phyloP scores from a whole-genome alignment of 2,113 vertebrate species.

The Triplophysa siluroides region DNA sequence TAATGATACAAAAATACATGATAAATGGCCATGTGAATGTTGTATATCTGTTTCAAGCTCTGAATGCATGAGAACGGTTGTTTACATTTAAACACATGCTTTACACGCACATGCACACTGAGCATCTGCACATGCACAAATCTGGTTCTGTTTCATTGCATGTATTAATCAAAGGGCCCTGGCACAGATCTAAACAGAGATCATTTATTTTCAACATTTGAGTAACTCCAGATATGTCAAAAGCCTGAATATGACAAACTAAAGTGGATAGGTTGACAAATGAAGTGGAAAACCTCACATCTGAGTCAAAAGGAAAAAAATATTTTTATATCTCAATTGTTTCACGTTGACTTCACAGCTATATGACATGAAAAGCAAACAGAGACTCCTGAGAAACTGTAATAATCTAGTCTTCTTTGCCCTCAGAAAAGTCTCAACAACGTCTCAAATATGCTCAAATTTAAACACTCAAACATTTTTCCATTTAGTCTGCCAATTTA shows the following conservation, averaged over 20 bases:
- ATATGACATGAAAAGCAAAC: too few species aligned
- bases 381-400: too few species aligned
- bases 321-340: too few species aligned
- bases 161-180: not conserved
- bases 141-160: conserved; percentile 8
- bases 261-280: not conserved
- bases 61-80: not conserved
- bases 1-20: not conserved
- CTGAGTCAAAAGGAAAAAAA: not conserved
- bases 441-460: not conserved
- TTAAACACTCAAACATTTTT: not conserved
- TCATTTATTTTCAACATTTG: not conserved
- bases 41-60: not conserved
- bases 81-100: not conserved
- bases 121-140: not conserved
- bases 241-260: not conserved
- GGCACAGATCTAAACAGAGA: not conserved
- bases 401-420: not conserved
- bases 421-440: not conserved
- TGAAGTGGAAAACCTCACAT: not conserved
- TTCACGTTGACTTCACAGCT: too few species aligned
- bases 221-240: not conserved
- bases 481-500: too few species aligned
- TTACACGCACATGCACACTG: not conserved
- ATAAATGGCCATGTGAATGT: not conserved